Evolutionary conservation across 2,888 invertebrate genomes (phyloP).

Genomic region (Drosophila tripunctata): DNA sequence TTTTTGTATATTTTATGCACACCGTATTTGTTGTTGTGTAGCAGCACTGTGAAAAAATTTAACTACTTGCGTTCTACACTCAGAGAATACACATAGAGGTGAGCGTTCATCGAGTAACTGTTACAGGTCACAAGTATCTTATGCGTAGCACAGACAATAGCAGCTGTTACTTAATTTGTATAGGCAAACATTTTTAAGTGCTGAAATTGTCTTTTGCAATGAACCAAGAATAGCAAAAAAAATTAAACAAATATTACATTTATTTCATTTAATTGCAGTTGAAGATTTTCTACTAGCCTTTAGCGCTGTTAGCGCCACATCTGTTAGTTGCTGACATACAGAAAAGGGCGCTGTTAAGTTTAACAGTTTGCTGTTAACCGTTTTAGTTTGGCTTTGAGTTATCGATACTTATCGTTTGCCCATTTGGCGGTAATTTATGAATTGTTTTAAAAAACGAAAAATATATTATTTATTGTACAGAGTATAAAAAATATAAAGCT

Average conservation of each 20-base stretch:
- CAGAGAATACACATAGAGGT: constrained; percentile 58
- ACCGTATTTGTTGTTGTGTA: constrained; percentile 67
- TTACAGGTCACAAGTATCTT: constrained; percentile 13
- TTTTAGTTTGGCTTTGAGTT: not conserved
- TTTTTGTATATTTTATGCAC: constrained; percentile 21
- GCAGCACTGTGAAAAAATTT: constrained; percentile 76
- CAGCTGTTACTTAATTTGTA: not conserved
- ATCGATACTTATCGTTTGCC: constrained; percentile 4
- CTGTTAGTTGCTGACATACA: not conserved
- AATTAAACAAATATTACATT: not conserved
- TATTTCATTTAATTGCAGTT: not conserved
- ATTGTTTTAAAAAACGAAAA: not conserved
- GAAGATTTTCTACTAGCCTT: too few species aligned
- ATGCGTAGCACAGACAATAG: not conserved
- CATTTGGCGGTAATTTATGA: constrained; percentile 16
- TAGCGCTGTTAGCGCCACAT: not conserved
- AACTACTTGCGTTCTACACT: constrained; percentile 60
- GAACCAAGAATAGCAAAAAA: too few species aligned
- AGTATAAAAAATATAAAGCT: constrained; percentile 33
- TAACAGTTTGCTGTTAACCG: constrained; percentile 2
- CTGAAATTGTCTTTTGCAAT: too few species aligned
- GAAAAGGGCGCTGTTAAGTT: not conserved
- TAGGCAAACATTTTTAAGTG: too few species aligned
- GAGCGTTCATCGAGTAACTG: constrained; percentile 21
- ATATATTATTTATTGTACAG: constrained; percentile 18